Evolutionary conservation across 2,797 vertebrate genomes (phyloP).

Genomic region (Sparus aurata): DNA sequence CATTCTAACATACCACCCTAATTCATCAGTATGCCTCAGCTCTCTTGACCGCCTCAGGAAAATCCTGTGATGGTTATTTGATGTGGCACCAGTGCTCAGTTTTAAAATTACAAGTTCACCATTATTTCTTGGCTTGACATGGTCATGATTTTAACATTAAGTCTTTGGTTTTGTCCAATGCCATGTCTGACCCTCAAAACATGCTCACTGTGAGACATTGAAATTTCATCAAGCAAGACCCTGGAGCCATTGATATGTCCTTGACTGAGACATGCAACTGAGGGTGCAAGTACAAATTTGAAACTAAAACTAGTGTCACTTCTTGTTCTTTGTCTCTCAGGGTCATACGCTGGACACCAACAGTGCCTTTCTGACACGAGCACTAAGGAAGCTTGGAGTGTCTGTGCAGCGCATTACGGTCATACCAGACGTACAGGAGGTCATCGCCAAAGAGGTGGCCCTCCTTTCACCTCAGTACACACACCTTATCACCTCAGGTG

Average conservation of each 20-base stretch:
- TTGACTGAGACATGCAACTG: conserved; percentile 25
- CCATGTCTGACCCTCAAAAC: conserved; percentile 14
- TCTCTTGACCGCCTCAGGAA: conserved; percentile 1
- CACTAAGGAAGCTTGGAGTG: conserved; percentile 91
- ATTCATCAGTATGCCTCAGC: conserved; percentile 29
- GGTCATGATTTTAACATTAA: conserved; percentile 65
- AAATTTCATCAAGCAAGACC: conserved; percentile 33
- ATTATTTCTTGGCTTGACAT: conserved; percentile 34
- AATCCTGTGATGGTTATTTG: conserved; percentile 39
- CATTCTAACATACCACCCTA: neutral
- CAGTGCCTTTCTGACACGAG: conserved; percentile 91
- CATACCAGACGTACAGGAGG: conserved; percentile 89
- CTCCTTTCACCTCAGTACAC: conserved; percentile 88
- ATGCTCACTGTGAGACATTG: conserved; percentile 21
- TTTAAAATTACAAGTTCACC: conserved; percentile 39
- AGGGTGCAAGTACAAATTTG: neutral
- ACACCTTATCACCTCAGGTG: conserved; percentile 93
- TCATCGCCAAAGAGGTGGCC: conserved; percentile 90
- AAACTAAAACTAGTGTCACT: conserved; percentile 11
- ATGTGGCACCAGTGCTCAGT: conserved; percentile 44
- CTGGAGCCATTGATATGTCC: conserved; percentile 28
- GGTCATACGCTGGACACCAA: conserved; percentile 96
- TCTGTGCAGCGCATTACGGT: conserved; percentile 90
- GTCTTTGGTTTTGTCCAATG: conserved; percentile 60
- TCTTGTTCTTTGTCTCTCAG: conserved; percentile 72